Base-by-base conservation (phyloP, 2,113 vertebrate genomes). In the Amphilophus citrinellus region DNA sequence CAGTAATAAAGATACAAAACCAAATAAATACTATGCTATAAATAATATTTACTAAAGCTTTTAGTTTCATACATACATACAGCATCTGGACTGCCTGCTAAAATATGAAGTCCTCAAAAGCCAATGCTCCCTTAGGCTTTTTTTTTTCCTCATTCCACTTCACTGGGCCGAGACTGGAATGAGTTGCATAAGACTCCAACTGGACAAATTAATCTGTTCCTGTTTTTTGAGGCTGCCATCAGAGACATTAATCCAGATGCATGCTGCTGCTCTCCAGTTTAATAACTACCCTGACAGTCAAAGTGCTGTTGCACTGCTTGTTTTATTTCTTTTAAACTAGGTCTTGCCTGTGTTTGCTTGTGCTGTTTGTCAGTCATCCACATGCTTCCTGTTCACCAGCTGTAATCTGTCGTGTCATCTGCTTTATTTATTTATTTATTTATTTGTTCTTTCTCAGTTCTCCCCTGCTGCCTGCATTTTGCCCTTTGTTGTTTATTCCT, bases 191-290 rank as follows among this genome's bases (percentile, higher is more conserved):
- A 93, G 91, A 87, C 83, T 88, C 81, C 85, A 82, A 88, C 87
- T 78, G 84, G 91, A 92, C 89, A 90, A 94, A 93, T 92, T 90
- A 92, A 93, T 93, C 89, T 82, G 82, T 93, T 92, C 89, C 85
- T 91, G 90, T 92, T 92, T 94, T 73, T 88, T 86, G 61, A 90
- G 82, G 82, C 80, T 68, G 82, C 78, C 85, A 86, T 92, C 87
- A 82, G 82, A 93, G 89, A 89, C 89, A 83, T 89, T 92, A 92
- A 94, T 90, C 90, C 92, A 90, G 85, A 89, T 84, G 88, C 91
- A 92, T 82, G 90, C 89, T 78, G 93, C 15, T 90, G 84, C 85
- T 88, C 87, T 88, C 76, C 56, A 24, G 60, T 86, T 92, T 87
- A 91, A 89, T 90, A 91, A 90, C 84, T 42, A 53, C 82, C 77